Conservation (phyloP, 2,888 invertebrate genomes). For the Eurytoma californica region DNA sequence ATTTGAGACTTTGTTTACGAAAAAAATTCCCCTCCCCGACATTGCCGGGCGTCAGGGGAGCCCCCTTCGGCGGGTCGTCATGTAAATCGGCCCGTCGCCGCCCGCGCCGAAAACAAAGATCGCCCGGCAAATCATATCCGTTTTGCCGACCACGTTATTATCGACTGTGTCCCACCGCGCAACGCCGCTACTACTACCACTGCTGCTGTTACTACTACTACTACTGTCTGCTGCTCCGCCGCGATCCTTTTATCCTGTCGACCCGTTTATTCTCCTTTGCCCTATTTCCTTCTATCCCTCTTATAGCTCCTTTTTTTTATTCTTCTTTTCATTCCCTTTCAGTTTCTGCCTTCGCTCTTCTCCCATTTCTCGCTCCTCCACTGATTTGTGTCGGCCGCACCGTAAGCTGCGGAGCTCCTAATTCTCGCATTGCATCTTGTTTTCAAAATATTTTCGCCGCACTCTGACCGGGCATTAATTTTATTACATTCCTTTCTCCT, state of each 20-base stretch:
- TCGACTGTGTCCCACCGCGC: neutral
- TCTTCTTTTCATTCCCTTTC: constrained; percentile 34
- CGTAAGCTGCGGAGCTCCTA: too few relatives aligned
- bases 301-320: neutral
- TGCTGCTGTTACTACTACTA: neutral
- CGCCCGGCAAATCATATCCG: neutral
- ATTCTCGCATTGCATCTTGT: neutral
- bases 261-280: constrained; percentile 40
- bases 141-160: constrained; percentile 27
- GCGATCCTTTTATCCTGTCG: constrained; percentile 22
- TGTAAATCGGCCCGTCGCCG: constrained; percentile 42
- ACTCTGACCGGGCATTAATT: too few relatives aligned
- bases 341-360: neutral
- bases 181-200: neutral
- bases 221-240: neutral
- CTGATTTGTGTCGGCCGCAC: neutral
- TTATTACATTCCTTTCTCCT: too few relatives aligned
- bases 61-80: constrained; percentile 1
- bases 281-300: constrained; percentile 37
- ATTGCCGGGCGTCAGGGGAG: neutral
- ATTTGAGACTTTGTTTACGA: constrained; percentile 66
- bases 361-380: constrained; percentile 3
- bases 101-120: constrained; percentile 5
- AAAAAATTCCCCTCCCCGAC: constrained; percentile 46
- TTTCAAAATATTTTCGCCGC: constrained; percentile 20